Evolutionary conservation across 2,888 invertebrate genomes (phyloP), one percentile per base, ranked within the genome.

Genomic region (Lacanobia wlatinum): DNA sequence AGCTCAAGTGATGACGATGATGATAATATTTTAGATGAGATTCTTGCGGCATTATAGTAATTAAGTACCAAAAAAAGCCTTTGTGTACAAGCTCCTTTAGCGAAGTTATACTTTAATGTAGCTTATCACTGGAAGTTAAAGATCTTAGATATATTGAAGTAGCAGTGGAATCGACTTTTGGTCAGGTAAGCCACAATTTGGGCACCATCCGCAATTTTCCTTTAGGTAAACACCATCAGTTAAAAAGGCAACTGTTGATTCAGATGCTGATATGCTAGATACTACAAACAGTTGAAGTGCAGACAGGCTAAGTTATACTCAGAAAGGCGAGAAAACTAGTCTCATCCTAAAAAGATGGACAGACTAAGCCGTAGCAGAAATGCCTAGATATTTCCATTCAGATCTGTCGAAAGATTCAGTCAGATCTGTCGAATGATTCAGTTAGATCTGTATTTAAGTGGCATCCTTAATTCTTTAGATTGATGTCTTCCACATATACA

Each of bases 401-500:
- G 38, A 61, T 52, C 55, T 12, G 5, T 38, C n/a, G 40, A 34
- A 40, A 64, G 58, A 59, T 76, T 70, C 16, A 40, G 63, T 6
- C 50, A 59, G 46, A 59, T 21, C 48, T 63, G 28, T 65, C 38
- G 40, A 34, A 40, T 60, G 58, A 59, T 76, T 70, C 16, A 40
- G 63, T 6, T 43, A 59, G 46, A 59, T 21, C 48, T 63, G 28
- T 65, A 28, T 16, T 16, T 38, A 38, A 59, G 43, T 64, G 78
- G 40, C 61, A 71, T 68, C 71, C 76, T 71, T 71, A 73, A 75
- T 75, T 21, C 75, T 64, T n/a, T 50, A 40, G 69, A 75, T 80
- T 73, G 70, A 75, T 73, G 80, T 59, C 50, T 38, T 66, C 10
- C 58, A 40, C 62, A 73, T 21, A 82, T 61, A 70, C 62, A 18